Conservation (phyloP, 2,113 vertebrate genomes). For the Brienomyrus longianalis region DNA sequence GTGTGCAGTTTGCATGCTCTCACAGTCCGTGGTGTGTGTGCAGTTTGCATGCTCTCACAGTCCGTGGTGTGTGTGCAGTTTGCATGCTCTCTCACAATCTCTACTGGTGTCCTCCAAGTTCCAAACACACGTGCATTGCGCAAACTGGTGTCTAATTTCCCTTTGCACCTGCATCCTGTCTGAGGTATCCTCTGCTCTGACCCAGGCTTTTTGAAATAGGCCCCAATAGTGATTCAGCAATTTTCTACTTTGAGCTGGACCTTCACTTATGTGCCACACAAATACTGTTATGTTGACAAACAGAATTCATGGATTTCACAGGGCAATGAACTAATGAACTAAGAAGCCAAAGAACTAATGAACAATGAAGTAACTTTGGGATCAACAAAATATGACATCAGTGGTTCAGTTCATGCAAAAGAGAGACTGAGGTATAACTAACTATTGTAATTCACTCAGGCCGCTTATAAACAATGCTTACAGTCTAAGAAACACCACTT, state of each 20-base stretch:
- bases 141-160: not conserved
- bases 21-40: not conserved
- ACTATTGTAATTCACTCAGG: not conserved
- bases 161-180: not conserved
- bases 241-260: not conserved
- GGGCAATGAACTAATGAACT: not conserved
- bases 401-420: not conserved
- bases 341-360: too few relatives aligned
- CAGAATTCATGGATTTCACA: not conserved
- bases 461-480: constrained; percentile 59
- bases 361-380: not conserved
- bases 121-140: not conserved
- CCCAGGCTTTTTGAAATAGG: not conserved
- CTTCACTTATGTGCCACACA: not conserved
- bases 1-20: not conserved
- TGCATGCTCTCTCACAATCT: not conserved
- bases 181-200: not conserved
- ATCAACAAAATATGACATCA: not conserved
- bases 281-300: not conserved
- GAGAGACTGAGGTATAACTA: not conserved
- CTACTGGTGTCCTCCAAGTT: not conserved
- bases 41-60: not conserved
- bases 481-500: constrained; percentile 97
- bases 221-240: not conserved
- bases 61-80: not conserved